Conservation (phyloP, 2,113 vertebrate genomes). For the Bagarius yarrelli region DNA sequence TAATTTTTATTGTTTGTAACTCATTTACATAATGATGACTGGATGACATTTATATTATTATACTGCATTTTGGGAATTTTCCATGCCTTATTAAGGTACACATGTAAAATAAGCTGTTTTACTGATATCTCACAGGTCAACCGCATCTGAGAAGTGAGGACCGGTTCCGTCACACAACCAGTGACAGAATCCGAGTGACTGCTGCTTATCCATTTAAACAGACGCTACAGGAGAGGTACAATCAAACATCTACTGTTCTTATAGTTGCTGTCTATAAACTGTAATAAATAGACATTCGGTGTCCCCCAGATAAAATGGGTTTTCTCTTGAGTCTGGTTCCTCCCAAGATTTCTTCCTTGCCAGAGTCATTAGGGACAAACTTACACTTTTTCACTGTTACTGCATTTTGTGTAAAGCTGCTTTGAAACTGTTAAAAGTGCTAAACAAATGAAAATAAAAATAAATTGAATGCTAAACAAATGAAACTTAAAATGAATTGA, state of each 20-base stretch:
- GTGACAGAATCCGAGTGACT: conserved; percentile 64
- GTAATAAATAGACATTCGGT: too few relatives aligned
- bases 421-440: too few relatives aligned
- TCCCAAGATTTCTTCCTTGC: too few relatives aligned
- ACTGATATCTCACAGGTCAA: conserved; percentile 62
- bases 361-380: too few relatives aligned
- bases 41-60: neutral
- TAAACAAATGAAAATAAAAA: too few relatives aligned
- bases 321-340: too few relatives aligned
- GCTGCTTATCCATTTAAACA: conserved; percentile 67
- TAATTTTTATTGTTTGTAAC: conserved; percentile 29
- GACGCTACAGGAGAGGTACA: conserved; percentile 69
- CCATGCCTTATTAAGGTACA: neutral
- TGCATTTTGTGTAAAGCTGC: too few relatives aligned
- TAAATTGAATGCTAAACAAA: too few relatives aligned
- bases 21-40: conserved; percentile 4
- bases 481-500: too few relatives aligned
- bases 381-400: too few relatives aligned
- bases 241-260: neutral
- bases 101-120: neutral
- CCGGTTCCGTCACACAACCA: conserved; percentile 70
- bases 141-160: conserved; percentile 75
- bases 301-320: too few relatives aligned
- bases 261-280: neutral
- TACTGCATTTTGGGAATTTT: neutral